Conservation (phyloP, 2,888 invertebrate genomes). For the Synanthedon formicaeformis region DNA sequence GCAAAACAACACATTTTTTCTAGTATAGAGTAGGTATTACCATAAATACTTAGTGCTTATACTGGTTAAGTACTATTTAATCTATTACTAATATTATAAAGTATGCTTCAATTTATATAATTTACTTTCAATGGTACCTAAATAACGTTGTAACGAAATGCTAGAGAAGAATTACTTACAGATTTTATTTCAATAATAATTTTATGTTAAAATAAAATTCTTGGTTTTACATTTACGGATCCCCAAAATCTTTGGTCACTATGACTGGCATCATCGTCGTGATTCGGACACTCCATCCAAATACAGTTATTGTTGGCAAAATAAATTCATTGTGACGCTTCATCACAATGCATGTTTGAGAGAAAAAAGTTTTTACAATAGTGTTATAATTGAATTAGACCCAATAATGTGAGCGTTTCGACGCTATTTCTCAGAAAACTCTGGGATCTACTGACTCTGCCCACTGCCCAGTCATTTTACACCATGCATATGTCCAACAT, state of each 20-base stretch:
- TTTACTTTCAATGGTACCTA: no score
- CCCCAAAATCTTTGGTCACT: constrained; percentile 29
- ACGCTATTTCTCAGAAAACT: constrained; percentile 2
- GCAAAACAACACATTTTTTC: no score
- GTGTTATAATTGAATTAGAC: constrained; percentile 59
- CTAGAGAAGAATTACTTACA: no score
- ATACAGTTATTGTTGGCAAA: constrained; percentile 67
- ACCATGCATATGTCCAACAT: constrained; percentile 6
- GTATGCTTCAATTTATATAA: no score
- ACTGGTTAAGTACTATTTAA: no score
- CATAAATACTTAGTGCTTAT: no score
- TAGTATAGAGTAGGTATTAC: no score
- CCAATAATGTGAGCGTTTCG: constrained; percentile 21
- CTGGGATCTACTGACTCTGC: background rate
- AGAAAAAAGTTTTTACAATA: constrained; percentile 52
- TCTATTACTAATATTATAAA: no score
- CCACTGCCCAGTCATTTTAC: constrained; percentile 4
- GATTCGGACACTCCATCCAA: constrained; percentile 17
- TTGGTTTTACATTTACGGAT: no score
- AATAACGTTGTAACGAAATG: no score
- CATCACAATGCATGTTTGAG: constrained; percentile 20
- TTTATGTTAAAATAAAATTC: no score
- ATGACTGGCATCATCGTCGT: constrained; percentile 20
- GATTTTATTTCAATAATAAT: no score
- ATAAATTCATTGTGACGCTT: constrained; percentile 49